Evolutionary conservation across 1,140 invertebrate species (phyloP).

Genomic region (Ditylenchus dipsaci): DNA sequence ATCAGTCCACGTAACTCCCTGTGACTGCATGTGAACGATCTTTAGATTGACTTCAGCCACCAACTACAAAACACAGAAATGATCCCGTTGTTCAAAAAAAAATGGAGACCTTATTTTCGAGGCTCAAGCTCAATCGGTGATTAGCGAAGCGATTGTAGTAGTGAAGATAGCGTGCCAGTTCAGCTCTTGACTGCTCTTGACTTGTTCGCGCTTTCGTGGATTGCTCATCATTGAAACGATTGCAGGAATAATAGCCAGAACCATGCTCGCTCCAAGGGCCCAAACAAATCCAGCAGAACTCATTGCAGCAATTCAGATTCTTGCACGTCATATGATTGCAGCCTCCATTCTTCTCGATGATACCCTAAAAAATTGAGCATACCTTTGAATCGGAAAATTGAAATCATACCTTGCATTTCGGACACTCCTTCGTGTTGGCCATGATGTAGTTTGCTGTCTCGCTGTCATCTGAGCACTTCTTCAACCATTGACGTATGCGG

Average conservation of each 20-base stretch:
- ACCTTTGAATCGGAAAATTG: background rate
- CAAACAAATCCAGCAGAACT: slow-evolving; percentile 98
- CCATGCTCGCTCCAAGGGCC: slow-evolving; percentile 97
- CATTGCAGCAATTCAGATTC: slow-evolving; percentile 82
- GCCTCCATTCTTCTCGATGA: slow-evolving; percentile 98
- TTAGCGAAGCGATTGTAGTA: slow-evolving; percentile 99
- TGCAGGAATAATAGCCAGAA: slow-evolving; percentile 85
- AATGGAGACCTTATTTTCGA: slow-evolving; percentile 81
- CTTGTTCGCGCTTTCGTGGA: slow-evolving; percentile 65
- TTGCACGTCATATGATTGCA: slow-evolving; percentile 99
- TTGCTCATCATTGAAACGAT: slow-evolving; percentile 93
- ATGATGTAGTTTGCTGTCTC: slow-evolving; percentile 99
- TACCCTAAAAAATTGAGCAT: slow-evolving; percentile 67
- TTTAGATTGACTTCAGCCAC: background rate
- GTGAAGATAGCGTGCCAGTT: slow-evolving; percentile 82
- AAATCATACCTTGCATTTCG: slow-evolving; percentile 41
- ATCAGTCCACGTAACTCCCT: slow-evolving; percentile 4
- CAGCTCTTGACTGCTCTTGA: slow-evolving; percentile 70
- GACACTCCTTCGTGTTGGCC: slow-evolving; percentile 80
- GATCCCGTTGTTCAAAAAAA: too few relatives aligned
- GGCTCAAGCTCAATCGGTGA: slow-evolving; percentile 88
- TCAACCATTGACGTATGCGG: slow-evolving; percentile 89
- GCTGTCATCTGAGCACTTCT: slow-evolving; percentile 97
- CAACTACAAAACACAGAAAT: background rate
- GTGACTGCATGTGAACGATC: slow-evolving; percentile 69